Conservation (phyloP, 2,888 invertebrate genomes). For the Drosophila kuntzei region DNA sequence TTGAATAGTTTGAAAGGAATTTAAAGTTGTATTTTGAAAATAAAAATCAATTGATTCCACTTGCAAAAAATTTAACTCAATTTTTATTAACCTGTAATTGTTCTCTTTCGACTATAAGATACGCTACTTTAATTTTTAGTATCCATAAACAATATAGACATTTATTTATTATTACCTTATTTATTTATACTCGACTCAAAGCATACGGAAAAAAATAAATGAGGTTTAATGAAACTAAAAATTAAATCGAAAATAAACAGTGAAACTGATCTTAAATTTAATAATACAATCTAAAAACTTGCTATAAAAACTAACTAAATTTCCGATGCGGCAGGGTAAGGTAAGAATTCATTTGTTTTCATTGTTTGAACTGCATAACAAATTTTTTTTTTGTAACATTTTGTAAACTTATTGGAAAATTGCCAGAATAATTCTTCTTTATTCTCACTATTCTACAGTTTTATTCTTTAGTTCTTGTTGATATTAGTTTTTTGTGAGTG, state of each 20-base stretch:
- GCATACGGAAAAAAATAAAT: no score
- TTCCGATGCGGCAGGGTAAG: neutral
- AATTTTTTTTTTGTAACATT: neutral
- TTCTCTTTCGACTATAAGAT: neutral
- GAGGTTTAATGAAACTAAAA: no score
- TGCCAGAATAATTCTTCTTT: slow-evolving; percentile 9
- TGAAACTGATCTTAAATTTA: no score
- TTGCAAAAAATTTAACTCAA: neutral
- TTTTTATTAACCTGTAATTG: neutral
- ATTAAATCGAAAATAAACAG: no score
- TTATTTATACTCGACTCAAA: no score
- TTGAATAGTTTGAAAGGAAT: slow-evolving; percentile 41
- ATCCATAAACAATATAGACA: no score
- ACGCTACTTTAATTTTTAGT: no score
- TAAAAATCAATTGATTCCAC: neutral
- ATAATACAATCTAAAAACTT: no score
- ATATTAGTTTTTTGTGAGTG: slow-evolving; percentile 15
- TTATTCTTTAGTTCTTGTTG: slow-evolving; percentile 11
- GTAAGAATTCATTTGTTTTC: neutral
- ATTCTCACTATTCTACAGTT: slow-evolving; percentile 17
- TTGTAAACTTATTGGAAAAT: neutral
- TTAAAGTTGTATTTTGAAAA: neutral
- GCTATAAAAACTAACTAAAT: neutral
- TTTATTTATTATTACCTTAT: no score
- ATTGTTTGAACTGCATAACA: neutral